These are phyloP conservation scores for Psilanteris sp. DNA, from an alignment of 1,140 invertebrate genomes.

Conservation along the genomic window DNA sequence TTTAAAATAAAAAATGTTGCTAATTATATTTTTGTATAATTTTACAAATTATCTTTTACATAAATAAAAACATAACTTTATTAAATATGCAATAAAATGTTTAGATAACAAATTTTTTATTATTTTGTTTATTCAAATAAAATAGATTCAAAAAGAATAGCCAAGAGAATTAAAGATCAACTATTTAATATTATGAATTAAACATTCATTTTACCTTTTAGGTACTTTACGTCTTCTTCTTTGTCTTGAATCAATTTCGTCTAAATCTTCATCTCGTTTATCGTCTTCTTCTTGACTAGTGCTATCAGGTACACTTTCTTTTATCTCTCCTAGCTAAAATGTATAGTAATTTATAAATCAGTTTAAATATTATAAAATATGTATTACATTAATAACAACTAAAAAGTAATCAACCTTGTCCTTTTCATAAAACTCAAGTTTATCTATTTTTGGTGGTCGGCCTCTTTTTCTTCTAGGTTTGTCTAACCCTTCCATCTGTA, in stretches of 20 bases:
- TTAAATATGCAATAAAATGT: too few relatives aligned
- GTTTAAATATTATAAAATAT: too few relatives aligned
- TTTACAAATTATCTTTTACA: too few relatives aligned
- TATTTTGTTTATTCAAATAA: too few relatives aligned
- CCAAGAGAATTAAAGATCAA: too few relatives aligned
- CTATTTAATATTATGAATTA: too few relatives aligned
- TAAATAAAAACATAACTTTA: too few relatives aligned
- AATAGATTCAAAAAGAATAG: too few relatives aligned
- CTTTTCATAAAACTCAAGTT: slow-evolving; percentile 35
- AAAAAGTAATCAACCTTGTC: slow-evolving; percentile 3
- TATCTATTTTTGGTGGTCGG: slow-evolving; percentile 82
- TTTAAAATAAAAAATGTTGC: background rate
- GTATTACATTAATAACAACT: too few relatives aligned
- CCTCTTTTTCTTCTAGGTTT: slow-evolving; percentile 85
- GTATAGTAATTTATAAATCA: too few relatives aligned
- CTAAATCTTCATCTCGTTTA: slow-evolving; percentile 76
- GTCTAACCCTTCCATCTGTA: slow-evolving; percentile 83
- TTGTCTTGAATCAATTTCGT: slow-evolving; percentile 81
- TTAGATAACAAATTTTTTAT: too few relatives aligned
- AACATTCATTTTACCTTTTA: slow-evolving; percentile 76
- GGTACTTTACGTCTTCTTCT: slow-evolving; percentile 83
- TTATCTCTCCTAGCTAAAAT: slow-evolving; percentile 42
- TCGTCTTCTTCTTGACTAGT: slow-evolving; percentile 75
- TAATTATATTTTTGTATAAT: too few relatives aligned
- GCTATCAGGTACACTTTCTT: slow-evolving; percentile 68